phyloP scores from a whole-genome alignment of 2,113 vertebrate species.

The Stomatorhinus ivindoensis region DNA sequence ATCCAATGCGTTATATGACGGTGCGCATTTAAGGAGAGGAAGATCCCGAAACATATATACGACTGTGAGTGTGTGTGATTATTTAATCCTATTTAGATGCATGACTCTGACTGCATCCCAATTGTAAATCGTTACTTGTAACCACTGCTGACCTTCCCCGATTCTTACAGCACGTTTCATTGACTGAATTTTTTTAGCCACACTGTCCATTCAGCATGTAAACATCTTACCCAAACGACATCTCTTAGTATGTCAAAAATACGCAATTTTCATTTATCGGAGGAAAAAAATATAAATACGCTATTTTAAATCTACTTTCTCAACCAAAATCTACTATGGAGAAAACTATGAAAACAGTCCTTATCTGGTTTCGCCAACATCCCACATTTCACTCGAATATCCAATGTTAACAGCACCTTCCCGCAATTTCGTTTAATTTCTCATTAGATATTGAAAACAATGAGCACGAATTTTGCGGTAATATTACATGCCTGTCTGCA shows the following conservation, averaged over 20 bases:
- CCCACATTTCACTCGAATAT: background rate
- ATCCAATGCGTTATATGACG: background rate
- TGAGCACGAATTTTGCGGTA: background rate
- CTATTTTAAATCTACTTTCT: background rate
- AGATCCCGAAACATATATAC: background rate
- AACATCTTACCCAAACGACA: background rate
- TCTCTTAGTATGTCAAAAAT: background rate
- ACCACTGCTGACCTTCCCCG: background rate
- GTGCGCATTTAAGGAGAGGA: background rate
- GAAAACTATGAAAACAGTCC: background rate
- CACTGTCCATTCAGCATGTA: background rate
- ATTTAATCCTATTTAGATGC: background rate
- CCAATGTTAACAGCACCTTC: background rate
- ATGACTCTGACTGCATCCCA: background rate
- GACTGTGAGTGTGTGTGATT: too few species aligned
- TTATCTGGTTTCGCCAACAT: background rate
- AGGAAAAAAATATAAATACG: background rate
- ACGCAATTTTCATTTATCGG: background rate
- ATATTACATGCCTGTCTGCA: background rate
- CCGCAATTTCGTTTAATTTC: background rate
- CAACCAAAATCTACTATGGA: background rate
- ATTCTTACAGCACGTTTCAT: background rate
- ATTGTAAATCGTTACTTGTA: background rate
- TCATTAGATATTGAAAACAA: background rate
- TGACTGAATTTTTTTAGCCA: background rate